phyloP scores from a whole-genome alignment of 23 tunicate genomes.

The Styela clava region DNA sequence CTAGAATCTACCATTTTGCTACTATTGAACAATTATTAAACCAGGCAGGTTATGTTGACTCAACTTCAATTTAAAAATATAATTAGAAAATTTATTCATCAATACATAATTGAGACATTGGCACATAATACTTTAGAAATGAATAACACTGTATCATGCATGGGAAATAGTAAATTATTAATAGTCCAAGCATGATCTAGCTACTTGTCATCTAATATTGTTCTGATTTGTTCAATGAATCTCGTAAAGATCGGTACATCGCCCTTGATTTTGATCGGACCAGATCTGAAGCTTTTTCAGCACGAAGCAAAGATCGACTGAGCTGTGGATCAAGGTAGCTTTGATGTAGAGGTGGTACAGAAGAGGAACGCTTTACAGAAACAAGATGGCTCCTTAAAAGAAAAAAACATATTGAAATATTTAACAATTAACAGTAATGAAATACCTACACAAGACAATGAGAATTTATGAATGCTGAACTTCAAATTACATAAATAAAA shows the following conservation, averaged over 20 bases:
- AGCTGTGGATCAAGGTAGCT: slow-evolving; percentile 40
- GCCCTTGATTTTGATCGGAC: slow-evolving; percentile 48
- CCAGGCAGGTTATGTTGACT: too few relatives aligned
- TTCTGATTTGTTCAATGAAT: slow-evolving; percentile 37
- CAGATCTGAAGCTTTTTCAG: slow-evolving; percentile 47
- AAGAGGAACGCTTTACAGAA: slow-evolving; percentile 42
- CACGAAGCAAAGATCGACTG: slow-evolving; percentile 56
- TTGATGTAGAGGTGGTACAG: slow-evolving; percentile 35
- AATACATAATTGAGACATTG: too few relatives aligned
- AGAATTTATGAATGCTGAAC: not conserved
- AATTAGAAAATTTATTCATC: too few relatives aligned
- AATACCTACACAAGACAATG: too few relatives aligned
- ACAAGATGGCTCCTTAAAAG: slow-evolving; percentile 47
- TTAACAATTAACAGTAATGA: too few relatives aligned
- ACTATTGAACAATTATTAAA: too few relatives aligned
- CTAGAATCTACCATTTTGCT: too few relatives aligned
- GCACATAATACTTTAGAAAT: too few relatives aligned
- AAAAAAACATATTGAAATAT: too few relatives aligned
- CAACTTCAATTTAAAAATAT: too few relatives aligned
- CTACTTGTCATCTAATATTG: slow-evolving; percentile 26
- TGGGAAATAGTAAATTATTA: too few relatives aligned
- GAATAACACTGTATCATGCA: too few relatives aligned
- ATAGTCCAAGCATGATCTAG: not conserved
- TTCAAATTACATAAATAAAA: not conserved
- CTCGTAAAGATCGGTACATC: slow-evolving; percentile 56